Conservation (phyloP, 2,888 invertebrate species). For the Reticulitermes lucifugus region DNA sequence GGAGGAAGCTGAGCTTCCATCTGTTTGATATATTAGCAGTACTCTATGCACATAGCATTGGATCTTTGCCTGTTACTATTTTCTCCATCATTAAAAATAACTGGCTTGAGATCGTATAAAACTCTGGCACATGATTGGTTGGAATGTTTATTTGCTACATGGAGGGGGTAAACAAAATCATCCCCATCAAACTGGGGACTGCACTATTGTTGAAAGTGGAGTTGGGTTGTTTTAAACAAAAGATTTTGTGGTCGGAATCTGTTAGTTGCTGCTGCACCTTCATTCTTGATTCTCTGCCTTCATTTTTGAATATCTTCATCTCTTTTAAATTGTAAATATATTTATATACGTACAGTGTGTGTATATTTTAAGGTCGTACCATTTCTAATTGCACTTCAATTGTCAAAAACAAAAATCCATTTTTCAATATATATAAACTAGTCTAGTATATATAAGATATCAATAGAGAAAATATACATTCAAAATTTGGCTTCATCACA, state of each 20-base stretch:
- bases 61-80: constrained; percentile 20
- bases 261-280: constrained; percentile 44
- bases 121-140: constrained; percentile 52
- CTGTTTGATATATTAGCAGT: constrained; percentile 34
- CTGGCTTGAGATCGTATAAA: constrained; percentile 51
- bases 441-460: constrained; percentile 64
- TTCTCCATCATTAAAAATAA: constrained; percentile 41
- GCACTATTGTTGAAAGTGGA: not conserved
- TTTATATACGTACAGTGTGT: constrained; percentile 48
- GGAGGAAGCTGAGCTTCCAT: constrained; percentile 53
- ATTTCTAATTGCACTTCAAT: constrained; percentile 73
- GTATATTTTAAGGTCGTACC: constrained; percentile 51
- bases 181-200: not conserved
- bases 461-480: constrained; percentile 71
- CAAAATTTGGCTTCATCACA: constrained; percentile 72
- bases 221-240: constrained; percentile 14
- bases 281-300: constrained; percentile 23
- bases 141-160: constrained; percentile 45
- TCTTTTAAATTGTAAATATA: constrained; percentile 50
- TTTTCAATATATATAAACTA: constrained; percentile 57
- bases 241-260: constrained; percentile 44
- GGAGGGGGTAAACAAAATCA: not conserved
- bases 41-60: constrained; percentile 8
- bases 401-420: constrained; percentile 66
- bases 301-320: constrained; percentile 42